A percentile compares a stretch with the other conserved stretches of the same genome.
Conservation (phyloP, 1,140 invertebrate species). For the Eciton burchellii region DNA sequence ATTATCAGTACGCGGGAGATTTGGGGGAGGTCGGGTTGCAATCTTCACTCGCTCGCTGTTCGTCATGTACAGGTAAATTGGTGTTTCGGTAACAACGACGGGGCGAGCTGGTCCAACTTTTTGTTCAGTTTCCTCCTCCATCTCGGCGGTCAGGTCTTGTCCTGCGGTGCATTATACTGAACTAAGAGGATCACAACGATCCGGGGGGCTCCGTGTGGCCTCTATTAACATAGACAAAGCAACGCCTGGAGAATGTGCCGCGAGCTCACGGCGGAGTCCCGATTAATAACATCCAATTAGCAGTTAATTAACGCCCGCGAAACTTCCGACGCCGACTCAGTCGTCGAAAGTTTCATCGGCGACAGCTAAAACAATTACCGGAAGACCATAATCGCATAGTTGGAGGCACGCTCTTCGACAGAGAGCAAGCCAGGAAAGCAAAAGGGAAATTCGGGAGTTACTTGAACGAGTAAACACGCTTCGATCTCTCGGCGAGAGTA, state of each 20-base stretch:
- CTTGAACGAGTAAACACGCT: background rate
- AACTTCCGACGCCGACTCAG: conserved; percentile 21
- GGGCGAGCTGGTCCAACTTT: conserved; percentile 1
- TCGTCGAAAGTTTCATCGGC: conserved; percentile 48
- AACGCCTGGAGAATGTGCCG: conserved; percentile 7
- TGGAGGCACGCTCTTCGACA: conserved; percentile 30
- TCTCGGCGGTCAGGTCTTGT: background rate
- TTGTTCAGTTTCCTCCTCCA: background rate
- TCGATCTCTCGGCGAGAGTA: background rate
- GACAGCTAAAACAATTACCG: conserved; percentile 52
- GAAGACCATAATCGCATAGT: conserved; percentile 44
- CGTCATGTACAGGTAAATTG: background rate
- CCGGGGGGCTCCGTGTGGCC: background rate
- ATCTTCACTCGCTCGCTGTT: background rate
- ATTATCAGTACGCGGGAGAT: background rate
- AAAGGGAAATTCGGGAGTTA: background rate
- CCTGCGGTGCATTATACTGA: conserved; percentile 16
- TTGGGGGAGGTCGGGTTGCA: background rate
- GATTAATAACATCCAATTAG: conserved; percentile 61
- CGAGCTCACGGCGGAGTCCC: conserved; percentile 8
- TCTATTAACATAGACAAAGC: conserved; percentile 53
- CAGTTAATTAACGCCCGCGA: conserved; percentile 46
- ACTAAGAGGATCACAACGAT: conserved; percentile 1
- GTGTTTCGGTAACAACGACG: background rate
- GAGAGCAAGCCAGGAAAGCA: background rate